These are phyloP conservation scores for Bos taurus DNA, from an alignment of 2,113 vertebrate genomes.

Conservation along the genomic window DNA sequence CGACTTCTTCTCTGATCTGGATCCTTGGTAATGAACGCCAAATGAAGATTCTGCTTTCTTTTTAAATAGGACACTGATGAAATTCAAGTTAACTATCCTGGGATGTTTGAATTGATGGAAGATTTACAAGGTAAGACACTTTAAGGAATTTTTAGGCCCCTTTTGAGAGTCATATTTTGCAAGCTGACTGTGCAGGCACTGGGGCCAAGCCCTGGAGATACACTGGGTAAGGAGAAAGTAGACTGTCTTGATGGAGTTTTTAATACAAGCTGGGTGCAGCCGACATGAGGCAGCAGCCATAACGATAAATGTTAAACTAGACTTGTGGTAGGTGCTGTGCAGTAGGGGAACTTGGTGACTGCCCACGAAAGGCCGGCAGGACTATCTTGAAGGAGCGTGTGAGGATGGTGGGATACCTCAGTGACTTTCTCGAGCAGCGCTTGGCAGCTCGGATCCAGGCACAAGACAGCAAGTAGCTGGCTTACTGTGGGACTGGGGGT, in stretches of 20 bases:
- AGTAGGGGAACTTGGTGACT: background rate
- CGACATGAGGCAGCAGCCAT: background rate
- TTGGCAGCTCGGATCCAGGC: background rate
- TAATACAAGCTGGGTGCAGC: background rate
- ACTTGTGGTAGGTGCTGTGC: background rate
- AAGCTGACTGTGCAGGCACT: background rate
- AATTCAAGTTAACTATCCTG: constrained; percentile 93
- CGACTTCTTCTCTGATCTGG: background rate
- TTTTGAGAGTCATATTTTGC: background rate
- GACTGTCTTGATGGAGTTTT: background rate
- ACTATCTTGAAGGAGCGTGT: background rate
- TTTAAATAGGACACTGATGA: constrained; percentile 92
- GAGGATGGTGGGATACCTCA: background rate
- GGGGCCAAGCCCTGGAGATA: background rate
- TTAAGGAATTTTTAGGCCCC: constrained; percentile 2
- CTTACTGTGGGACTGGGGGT: background rate
- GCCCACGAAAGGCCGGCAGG: background rate
- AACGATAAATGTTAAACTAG: background rate
- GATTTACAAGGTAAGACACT: constrained; percentile 90
- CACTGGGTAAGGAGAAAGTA: background rate
- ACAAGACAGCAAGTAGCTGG: background rate
- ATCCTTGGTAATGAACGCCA: background rate
- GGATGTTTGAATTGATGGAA: constrained; percentile 92
- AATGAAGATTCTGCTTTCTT: constrained; percentile 34
- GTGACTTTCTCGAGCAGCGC: background rate